These are phyloP conservation scores for Mesoclemmys tuberculata DNA, from an alignment of 2,113 vertebrate species.

Conservation along the genomic window DNA sequence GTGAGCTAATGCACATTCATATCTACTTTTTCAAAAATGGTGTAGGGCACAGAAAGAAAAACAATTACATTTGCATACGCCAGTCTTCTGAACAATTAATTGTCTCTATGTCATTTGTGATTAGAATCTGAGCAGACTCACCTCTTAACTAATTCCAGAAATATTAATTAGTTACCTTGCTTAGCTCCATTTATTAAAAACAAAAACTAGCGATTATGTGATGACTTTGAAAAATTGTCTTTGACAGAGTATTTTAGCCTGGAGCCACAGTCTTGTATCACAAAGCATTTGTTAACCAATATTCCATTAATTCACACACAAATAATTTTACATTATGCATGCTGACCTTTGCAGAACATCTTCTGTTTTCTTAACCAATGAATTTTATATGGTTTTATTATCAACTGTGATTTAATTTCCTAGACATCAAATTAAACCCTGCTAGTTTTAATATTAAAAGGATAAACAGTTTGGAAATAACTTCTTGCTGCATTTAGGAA, in stretches of 20 bases:
- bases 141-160: background rate
- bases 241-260: background rate
- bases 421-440: background rate
- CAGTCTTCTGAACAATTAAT: background rate
- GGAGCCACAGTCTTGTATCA: background rate
- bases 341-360: background rate
- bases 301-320: slow-evolving; percentile 28
- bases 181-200: background rate
- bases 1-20: background rate
- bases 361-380: background rate
- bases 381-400: background rate
- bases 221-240: slow-evolving; percentile 29
- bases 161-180: slow-evolving; percentile 19
- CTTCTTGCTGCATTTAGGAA: background rate
- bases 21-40: background rate
- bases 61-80: background rate
- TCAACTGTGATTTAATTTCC: slow-evolving; percentile 20
- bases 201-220: background rate
- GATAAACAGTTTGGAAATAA: background rate
- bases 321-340: slow-evolving; percentile 35
- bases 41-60: background rate
- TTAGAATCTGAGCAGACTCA: background rate
- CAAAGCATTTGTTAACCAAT: slow-evolving; percentile 17
- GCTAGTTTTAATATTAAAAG: background rate
- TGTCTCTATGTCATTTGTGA: background rate